Conservation (phyloP, 2,113 vertebrate species). For the Ochotona curzoniae region DNA sequence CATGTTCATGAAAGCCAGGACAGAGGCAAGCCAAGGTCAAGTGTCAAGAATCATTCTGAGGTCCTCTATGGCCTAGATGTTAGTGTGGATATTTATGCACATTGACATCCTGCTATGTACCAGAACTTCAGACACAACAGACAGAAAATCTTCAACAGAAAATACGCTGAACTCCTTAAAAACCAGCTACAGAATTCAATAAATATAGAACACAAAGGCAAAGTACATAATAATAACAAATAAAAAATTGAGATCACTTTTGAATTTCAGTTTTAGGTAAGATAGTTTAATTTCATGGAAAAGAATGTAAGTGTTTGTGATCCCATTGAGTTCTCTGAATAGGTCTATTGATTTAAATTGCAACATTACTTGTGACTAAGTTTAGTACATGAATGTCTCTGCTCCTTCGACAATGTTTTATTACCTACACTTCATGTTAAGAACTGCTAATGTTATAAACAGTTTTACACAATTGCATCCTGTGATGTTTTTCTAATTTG, state of each 20-base stretch:
- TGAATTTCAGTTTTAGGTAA: background rate
- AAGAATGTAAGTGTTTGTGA: background rate
- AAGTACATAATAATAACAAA: background rate
- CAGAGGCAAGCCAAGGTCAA: too few relatives aligned
- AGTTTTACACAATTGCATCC: slow-evolving; percentile 59
- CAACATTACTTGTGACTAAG: background rate
- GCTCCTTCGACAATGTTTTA: slow-evolving; percentile 58
- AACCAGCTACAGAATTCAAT: background rate
- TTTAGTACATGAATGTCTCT: background rate
- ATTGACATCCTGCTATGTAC: background rate
- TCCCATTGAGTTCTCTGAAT: background rate
- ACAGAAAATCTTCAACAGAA: background rate
- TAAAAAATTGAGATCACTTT: background rate
- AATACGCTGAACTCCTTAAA: slow-evolving; percentile 11
- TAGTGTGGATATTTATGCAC: background rate
- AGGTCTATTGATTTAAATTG: background rate
- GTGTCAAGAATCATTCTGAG: background rate
- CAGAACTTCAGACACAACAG: background rate
- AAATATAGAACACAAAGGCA: background rate
- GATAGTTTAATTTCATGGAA: background rate
- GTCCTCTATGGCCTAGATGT: background rate
- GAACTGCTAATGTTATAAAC: slow-evolving; percentile 60
- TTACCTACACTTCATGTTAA: slow-evolving; percentile 35
- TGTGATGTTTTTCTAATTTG: slow-evolving; percentile 68
- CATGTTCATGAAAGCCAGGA: too few relatives aligned